Evolutionary conservation across 2,888 invertebrate genomes (phyloP).

Genomic region (Drosophila longiperda): DNA sequence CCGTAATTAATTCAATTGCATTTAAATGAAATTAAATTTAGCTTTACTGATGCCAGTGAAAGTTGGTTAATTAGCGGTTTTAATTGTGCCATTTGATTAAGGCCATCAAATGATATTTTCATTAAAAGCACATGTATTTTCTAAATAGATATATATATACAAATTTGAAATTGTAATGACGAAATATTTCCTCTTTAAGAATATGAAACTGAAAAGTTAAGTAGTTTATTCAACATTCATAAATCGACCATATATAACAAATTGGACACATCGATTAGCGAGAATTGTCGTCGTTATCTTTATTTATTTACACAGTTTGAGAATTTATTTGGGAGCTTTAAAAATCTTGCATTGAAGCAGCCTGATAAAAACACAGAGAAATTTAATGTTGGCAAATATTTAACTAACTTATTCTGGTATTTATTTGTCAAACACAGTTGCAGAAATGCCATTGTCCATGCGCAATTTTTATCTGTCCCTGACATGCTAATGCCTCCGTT

Average conservation of each 20-base stretch:
- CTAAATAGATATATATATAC: neutral
- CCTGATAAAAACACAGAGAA: conserved; percentile 16
- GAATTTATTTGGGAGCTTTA: neutral
- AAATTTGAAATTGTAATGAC: neutral
- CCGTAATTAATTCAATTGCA: conserved; percentile 48
- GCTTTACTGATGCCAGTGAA: conserved; percentile 26
- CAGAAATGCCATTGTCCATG: conserved; percentile 48
- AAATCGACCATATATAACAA: neutral
- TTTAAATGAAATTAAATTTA: conserved; percentile 47
- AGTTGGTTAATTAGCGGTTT: conserved; percentile 49
- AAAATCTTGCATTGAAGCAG: conserved; percentile 4
- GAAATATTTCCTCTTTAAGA: conserved; percentile 1
- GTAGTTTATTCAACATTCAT: neutral
- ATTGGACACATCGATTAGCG: conserved; percentile 3
- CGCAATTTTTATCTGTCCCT: conserved; percentile 60
- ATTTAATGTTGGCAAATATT: conserved; percentile 61
- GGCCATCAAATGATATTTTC: neutral
- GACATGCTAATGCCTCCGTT: conserved; percentile 63
- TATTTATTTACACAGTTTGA: conserved; percentile 23
- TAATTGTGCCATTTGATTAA: conserved; percentile 36
- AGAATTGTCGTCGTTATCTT: neutral
- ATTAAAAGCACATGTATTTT: conserved; percentile 2
- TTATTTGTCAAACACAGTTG: conserved; percentile 41
- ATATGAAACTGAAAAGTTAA: neutral
- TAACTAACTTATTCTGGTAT: conserved; percentile 41